Evolutionary conservation across 2,797 vertebrate genomes (phyloP), one percentile per base, ranked within the genome.

Genomic region (Iguana delicatissima): DNA sequence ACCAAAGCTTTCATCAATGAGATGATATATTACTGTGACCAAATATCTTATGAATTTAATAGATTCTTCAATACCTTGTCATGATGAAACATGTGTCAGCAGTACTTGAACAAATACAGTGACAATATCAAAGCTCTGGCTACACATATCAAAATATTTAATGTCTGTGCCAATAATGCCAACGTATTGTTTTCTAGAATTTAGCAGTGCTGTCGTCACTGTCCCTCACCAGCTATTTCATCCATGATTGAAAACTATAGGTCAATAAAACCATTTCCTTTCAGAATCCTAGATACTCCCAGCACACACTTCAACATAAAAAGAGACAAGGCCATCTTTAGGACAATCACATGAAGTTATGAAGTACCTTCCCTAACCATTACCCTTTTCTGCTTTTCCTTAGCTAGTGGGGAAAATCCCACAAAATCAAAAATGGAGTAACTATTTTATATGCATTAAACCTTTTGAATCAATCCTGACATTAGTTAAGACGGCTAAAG

Each of bases 81-180:
- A 85, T 46, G 52, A 93, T 91, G 79, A 96, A 95, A 93, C 10
- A 22, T 85, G 80, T 18, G 1, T 88, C 46, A 91, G 7, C 1
- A 0, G 92, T 90, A 85, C 83, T 12, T 67, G 86, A 89, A 73
- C 85, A 96, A 96, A 95, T 92, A 96, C 92, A 95, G 81, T 89
- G 95, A 93, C 88, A 95, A 77, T 89, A 94, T 92, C 72, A 94
- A 93, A 91, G 83, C 38, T 91, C 10, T 80, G 55, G 85, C 87
- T 94, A 72, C 79, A 93, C 90, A 90, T 91, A 92, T 92, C 92
- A 95, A 95, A 80, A 50, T 93, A 93, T 85, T 96, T 95, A 96
- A 96, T 62, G 32, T 91, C 88, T 89, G 42, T 96, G 89, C 74
- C 92, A 92, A 93, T 90, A 96, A 76, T 55, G 87, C 62, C 73